Evolutionary conservation across 2,888 invertebrate genomes (phyloP).

Genomic region (Troides oblongomaculatus): DNA sequence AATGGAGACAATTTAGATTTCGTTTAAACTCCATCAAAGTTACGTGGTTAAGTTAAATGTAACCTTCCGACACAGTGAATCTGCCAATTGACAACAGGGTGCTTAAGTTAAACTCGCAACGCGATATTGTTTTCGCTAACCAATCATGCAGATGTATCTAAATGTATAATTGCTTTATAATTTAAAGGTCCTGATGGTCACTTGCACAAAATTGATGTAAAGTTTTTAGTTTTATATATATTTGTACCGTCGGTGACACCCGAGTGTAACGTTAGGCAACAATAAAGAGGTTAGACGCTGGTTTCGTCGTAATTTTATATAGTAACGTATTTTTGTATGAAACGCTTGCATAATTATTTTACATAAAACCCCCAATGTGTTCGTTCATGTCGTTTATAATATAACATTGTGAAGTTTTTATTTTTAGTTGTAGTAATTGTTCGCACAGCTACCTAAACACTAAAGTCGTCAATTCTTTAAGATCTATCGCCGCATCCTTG

Average conservation of each 20-base stretch:
- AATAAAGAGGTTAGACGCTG: conserved; percentile 43
- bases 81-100: conserved; percentile 15
- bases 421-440: conserved; percentile 22
- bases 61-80: background rate
- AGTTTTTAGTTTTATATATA: conserved; percentile 33
- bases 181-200: background rate
- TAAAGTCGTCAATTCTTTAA: too few species aligned
- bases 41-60: conserved; percentile 7
- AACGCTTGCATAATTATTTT: conserved; percentile 41
- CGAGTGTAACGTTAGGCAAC: conserved; percentile 40
- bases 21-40: conserved; percentile 18
- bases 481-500: too few species aligned
- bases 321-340: conserved; percentile 51
- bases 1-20: conserved; percentile 19
- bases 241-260: conserved; percentile 29
- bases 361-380: conserved; percentile 37
- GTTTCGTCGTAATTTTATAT: conserved; percentile 37
- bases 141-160: background rate
- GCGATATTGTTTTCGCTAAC: background rate
- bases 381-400: conserved; percentile 31
- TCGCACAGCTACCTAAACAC: conserved; percentile 17
- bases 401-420: conserved; percentile 28
- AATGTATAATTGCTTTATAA: background rate
- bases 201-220: conserved; percentile 10
- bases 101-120: conserved; percentile 3